Evolutionary conservation across 2,113 vertebrate genomes (phyloP), one percentile per base, ranked within the genome.

Genomic region (Cebus imitator): DNA sequence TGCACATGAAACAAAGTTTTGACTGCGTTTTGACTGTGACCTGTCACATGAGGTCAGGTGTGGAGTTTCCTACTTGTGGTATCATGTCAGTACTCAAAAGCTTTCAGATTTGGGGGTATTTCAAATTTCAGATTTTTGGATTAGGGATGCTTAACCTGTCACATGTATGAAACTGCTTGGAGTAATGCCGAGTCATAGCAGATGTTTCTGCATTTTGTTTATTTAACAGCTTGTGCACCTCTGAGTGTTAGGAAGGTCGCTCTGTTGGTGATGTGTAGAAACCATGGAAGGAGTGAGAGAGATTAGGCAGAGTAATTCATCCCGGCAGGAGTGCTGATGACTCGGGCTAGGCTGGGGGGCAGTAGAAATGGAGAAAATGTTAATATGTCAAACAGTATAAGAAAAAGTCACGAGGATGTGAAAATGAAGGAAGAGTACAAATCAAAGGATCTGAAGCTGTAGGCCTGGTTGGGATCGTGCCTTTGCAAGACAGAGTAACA

Each of bases 191-290:
- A 58, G 25, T 5, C 20, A 8, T 4, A 32, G 58, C 43, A 12
- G 25, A 11, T 6, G 66, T 50, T 70, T 80, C 21, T 58, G 23
- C n/a, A n/a, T 23, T 73, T 76, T 37, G 27, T 52, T 70, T 16
- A 32, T 32, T 25, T 8, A 0, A 43, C 32, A 68, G 25, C 75
- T 37, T 45, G n/a, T 16, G 58, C 64, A n/a, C 8, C 14, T 48
- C 43, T 3, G 43, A 73, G 61, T 30, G 25, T 20, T 0, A 0
- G 37, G n/a, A 43, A 50, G 25, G n/a, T 12, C 4, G 1, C 55
- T 75, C 25, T 35, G 25, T 37, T 7, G 20, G 10, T 8, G 37
- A 43, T 64, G 35, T 78, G 57, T 30, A 20, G 45, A 75, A 37
- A 52, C 16, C 35, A 50, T 0, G 21, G 72, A 37, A 12, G 70